Conservation (phyloP, 2,797 vertebrate species). For the Chanos chanos region DNA sequence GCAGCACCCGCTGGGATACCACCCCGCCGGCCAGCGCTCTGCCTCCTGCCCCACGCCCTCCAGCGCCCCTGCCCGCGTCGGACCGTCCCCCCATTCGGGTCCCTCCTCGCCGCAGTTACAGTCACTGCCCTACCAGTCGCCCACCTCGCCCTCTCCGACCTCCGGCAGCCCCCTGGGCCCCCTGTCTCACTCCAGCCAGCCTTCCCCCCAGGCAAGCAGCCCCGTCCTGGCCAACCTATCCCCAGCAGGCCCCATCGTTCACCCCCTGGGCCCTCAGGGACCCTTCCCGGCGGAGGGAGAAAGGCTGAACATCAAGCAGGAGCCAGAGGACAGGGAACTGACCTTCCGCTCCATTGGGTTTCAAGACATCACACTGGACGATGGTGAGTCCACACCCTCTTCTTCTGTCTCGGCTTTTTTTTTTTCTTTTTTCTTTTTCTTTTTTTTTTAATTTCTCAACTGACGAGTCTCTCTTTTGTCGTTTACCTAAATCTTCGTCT, state of each 20-base stretch:
- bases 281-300: conserved; percentile 80
- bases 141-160: conserved; percentile 81
- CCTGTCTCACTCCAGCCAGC: conserved; percentile 72
- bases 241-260: conserved; percentile 71
- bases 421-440: too few relatives aligned
- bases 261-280: conserved; percentile 76
- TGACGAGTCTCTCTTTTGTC: too few relatives aligned
- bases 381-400: conserved; percentile 80
- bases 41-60: conserved; percentile 83
- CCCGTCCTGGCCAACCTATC: conserved; percentile 72
- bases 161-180: conserved; percentile 75
- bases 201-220: conserved; percentile 75
- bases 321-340: conserved; percentile 89
- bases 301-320: conserved; percentile 85
- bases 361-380: conserved; percentile 97
- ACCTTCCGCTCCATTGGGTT: conserved; percentile 93
- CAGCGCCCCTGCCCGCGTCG: conserved; percentile 74
- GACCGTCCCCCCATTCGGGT: conserved; percentile 84
- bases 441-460: too few relatives aligned
- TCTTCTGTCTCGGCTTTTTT: too few relatives aligned
- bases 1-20: conserved; percentile 79
- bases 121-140: conserved; percentile 86
- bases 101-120: conserved; percentile 91
- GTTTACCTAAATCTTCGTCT: too few relatives aligned
- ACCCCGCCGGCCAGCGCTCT: conserved; percentile 78